phyloP scores from a whole-genome alignment of 2,797 vertebrate species.

The Eidolon dupreanum region DNA sequence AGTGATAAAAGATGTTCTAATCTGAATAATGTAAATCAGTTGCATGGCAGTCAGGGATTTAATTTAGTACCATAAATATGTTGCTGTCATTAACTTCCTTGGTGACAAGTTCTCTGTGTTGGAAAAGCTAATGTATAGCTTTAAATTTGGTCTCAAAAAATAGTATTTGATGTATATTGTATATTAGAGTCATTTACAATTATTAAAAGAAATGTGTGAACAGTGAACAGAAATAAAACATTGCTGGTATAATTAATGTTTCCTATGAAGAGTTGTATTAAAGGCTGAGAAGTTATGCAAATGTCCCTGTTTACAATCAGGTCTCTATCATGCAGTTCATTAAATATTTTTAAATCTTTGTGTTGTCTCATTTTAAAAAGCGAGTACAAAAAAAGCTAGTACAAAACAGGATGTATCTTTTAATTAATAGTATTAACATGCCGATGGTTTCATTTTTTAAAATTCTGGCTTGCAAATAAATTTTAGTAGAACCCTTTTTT shows the following conservation, averaged over 20 bases:
- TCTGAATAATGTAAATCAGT: conserved; percentile 37
- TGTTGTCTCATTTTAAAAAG: not conserved
- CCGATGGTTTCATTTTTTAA: not conserved
- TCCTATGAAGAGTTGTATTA: not conserved
- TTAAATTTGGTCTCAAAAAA: conserved; percentile 51
- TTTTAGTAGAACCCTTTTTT: not conserved
- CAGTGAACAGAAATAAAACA: not conserved
- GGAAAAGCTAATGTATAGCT: conserved; percentile 17
- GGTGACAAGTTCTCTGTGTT: not conserved
- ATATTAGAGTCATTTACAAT: conserved; percentile 26
- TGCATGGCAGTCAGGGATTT: not conserved
- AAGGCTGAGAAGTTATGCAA: not conserved
- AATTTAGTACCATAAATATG: conserved; percentile 2
- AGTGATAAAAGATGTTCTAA: not conserved
- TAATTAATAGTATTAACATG: not conserved
- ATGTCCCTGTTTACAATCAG: not conserved
- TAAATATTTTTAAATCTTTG: not conserved
- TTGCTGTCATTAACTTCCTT: not conserved
- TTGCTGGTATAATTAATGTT: not conserved
- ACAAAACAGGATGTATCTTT: not conserved
- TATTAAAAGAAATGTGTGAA: not conserved
- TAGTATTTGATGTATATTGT: conserved; percentile 16
- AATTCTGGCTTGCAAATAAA: not conserved
- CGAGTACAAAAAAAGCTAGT: not conserved
- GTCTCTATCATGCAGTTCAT: not conserved